These are phyloP conservation scores for Lipophrys pholis DNA, from an alignment of 2,113 vertebrate genomes.

Conservation along the genomic window DNA sequence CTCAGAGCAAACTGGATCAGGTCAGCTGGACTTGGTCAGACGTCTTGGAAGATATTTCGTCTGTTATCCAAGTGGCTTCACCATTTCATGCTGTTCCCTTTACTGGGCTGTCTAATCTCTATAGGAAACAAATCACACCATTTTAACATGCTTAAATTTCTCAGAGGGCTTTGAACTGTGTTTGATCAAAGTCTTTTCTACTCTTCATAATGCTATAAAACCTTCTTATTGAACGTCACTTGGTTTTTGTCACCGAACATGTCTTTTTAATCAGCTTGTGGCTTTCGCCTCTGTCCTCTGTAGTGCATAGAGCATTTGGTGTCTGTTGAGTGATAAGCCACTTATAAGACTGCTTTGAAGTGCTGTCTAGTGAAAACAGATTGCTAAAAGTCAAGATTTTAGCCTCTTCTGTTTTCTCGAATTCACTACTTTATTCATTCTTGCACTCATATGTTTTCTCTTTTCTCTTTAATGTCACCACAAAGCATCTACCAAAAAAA, in stretches of 20 bases:
- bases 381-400: constrained; percentile 30
- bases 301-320: constrained; percentile 33
- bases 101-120: too few relatives aligned
- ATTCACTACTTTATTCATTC: constrained; percentile 20
- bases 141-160: too few relatives aligned
- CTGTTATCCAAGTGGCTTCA: too few relatives aligned
- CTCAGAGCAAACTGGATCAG: too few relatives aligned
- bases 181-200: too few relatives aligned
- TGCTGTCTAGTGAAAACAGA: constrained; percentile 49
- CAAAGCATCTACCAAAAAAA: constrained; percentile 17
- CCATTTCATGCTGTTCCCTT: too few relatives aligned
- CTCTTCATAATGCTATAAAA: too few relatives aligned
- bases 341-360: constrained; percentile 52
- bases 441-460: constrained; percentile 37
- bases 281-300: constrained; percentile 10
- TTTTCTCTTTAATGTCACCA: constrained; percentile 30
- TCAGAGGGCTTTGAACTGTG: too few relatives aligned
- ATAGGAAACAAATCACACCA: too few relatives aligned
- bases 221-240: neutral
- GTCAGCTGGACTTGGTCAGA: too few relatives aligned
- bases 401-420: constrained; percentile 41
- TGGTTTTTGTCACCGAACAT: neutral
- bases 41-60: too few relatives aligned
- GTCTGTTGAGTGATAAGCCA: constrained; percentile 50
- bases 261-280: constrained; percentile 26